Evolutionary conservation across 1,140 invertebrate genomes (phyloP).

Genomic region (Akabosia matsudoensis): DNA sequence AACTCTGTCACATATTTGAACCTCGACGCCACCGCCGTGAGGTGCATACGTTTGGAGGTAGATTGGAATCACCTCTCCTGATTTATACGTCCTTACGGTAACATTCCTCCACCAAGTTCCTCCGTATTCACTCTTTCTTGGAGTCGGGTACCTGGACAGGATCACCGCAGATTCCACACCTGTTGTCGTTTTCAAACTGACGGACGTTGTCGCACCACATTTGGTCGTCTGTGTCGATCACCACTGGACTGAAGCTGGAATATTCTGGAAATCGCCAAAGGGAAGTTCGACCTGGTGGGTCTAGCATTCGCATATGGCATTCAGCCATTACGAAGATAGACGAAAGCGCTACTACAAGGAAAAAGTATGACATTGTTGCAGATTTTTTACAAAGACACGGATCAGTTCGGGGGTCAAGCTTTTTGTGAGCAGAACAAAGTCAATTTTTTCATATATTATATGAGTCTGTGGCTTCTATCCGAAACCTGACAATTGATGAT

Average conservation of each 20-base stretch:
- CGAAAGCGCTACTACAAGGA: no score
- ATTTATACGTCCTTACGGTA: background rate
- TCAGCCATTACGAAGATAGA: conserved; percentile 41
- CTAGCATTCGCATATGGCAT: conserved; percentile 66
- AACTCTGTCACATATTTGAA: conserved; percentile 32
- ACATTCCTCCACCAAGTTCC: conserved; percentile 15
- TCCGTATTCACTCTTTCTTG: conserved; percentile 22
- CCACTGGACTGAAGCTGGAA: conserved; percentile 65
- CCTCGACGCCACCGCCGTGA: conserved; percentile 28
- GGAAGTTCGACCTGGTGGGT: conserved; percentile 64
- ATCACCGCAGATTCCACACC: conserved; percentile 29
- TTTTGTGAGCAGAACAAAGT: no score
- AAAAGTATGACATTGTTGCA: no score
- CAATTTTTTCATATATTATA: no score
- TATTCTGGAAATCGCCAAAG: conserved; percentile 60
- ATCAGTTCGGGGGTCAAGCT: no score
- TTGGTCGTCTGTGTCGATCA: conserved; percentile 66
- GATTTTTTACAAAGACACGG: no score
- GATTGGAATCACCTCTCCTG: conserved; percentile 23
- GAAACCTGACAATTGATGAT: no score
- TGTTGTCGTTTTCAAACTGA: conserved; percentile 31
- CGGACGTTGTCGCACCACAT: conserved; percentile 64
- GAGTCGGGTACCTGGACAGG: conserved; percentile 1
- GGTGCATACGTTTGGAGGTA: conserved; percentile 27
- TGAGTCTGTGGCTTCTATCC: no score